A percentile compares a stretch with the other conserved stretches of the same genome.
Evolutionary conservation across 2,113 vertebrate species (phyloP).

Genomic region (Zosterops japonicus): DNA sequence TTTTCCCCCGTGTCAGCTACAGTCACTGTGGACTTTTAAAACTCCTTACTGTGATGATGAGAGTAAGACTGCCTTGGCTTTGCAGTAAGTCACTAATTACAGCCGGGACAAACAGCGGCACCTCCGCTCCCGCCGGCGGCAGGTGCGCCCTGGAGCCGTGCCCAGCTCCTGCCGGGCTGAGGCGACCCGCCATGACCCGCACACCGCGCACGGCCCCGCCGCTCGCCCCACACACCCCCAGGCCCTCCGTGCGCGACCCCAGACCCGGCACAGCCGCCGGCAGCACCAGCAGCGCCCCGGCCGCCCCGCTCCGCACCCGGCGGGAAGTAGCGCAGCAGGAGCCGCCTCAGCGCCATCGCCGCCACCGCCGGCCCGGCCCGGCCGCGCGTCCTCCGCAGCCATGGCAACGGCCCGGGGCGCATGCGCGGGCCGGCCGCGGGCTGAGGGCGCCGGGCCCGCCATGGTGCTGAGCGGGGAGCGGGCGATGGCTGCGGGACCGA

Average conservation of each 20-base stretch:
- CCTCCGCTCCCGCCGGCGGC: rapidly evolving
- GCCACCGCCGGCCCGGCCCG: background rate
- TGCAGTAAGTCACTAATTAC: rapidly evolving
- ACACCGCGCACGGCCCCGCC: background rate
- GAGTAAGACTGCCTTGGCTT: background rate
- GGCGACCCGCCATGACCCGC: background rate
- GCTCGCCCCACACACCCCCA: background rate
- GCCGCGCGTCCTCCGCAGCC: conserved; percentile 62
- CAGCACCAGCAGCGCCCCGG: background rate
- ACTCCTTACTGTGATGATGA: rapidly evolving
- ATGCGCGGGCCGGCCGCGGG: background rate
- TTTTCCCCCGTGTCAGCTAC: background rate
- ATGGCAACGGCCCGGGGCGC: conserved; percentile 44
- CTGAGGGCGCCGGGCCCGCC: background rate
- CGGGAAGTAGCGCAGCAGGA: conserved; percentile 90
- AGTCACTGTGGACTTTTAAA: background rate
- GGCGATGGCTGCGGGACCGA: rapidly evolving
- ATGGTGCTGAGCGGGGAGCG: rapidly evolving
- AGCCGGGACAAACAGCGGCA: rapidly evolving
- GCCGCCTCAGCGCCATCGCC: conserved; percentile 83
- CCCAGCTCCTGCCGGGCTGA: rapidly evolving
- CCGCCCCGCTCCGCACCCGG: conserved; percentile 79
- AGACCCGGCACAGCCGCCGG: too few relatives aligned
- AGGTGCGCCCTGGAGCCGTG: rapidly evolving
- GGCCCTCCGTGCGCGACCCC: too few relatives aligned